Percentiles rank a stretch among this genome's conserved stretches.
Conservation (phyloP, 2,888 invertebrate genomes). For the Elegia similella region DNA sequence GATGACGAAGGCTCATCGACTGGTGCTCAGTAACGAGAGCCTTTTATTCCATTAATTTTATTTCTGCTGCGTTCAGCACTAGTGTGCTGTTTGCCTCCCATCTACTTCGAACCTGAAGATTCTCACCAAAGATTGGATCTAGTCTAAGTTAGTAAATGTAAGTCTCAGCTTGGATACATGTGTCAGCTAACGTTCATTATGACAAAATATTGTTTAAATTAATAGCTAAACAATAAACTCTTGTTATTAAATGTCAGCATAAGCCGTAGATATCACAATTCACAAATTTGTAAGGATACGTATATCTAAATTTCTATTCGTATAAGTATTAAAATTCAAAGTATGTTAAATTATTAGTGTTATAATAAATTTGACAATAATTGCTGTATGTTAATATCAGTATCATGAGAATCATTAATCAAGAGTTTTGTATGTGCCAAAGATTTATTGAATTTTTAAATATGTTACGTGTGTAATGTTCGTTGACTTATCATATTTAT, state of each 20-base stretch:
- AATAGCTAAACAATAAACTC: neutral
- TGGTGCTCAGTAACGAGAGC: conserved; percentile 21
- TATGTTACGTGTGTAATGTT: neutral
- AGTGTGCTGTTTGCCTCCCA: neutral
- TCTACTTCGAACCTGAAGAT: conserved; percentile 17
- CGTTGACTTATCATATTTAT: conserved; percentile 1
- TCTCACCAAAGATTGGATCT: conserved; percentile 34
- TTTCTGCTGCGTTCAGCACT: neutral
- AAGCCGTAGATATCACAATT: neutral
- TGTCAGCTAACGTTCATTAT: neutral
- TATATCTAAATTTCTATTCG: neutral
- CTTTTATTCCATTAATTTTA: conserved; percentile 10
- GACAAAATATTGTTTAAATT: neutral
- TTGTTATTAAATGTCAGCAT: too few relatives aligned
- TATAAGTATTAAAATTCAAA: conserved; percentile 6
- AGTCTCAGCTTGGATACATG: neutral
- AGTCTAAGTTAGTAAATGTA: conserved; percentile 30
- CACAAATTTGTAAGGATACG: too few relatives aligned
- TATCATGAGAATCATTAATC: conserved; percentile 15
- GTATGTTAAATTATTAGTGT: conserved; percentile 27
- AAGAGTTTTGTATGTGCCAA: conserved; percentile 23
- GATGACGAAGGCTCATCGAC: conserved; percentile 11
- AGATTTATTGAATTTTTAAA: conserved; percentile 13
- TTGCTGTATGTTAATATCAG: conserved; percentile 29
- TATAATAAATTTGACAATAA: conserved; percentile 46